phyloP scores from a whole-genome alignment of 2,797 vertebrate genomes.

The Ambastaia sidthimunki region DNA sequence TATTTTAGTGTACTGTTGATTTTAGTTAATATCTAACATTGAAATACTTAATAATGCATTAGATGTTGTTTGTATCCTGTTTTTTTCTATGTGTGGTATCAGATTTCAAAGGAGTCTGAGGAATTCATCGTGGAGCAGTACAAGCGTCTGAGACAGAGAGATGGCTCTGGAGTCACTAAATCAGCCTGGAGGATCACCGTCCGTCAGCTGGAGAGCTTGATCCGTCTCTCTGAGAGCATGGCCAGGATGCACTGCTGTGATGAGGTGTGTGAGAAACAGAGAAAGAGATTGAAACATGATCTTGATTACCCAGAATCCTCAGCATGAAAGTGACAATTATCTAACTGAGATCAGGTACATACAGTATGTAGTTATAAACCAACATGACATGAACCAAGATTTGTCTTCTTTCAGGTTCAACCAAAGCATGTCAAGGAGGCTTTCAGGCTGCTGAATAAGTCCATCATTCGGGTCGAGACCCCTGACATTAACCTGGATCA shows the following conservation, averaged over 20 bases:
- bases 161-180: constrained; percentile 86
- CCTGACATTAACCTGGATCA: constrained; percentile 95
- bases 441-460: constrained; percentile 96
- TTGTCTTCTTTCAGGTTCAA: constrained; percentile 83
- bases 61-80: neutral
- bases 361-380: neutral
- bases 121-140: constrained; percentile 99
- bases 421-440: constrained; percentile 99
- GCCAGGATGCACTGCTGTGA: constrained; percentile 99
- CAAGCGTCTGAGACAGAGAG: constrained; percentile 93
- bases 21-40: too few species aligned
- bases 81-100: constrained; percentile 9
- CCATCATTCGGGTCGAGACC: constrained; percentile 97
- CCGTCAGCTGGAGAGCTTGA: constrained; percentile 97
- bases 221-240: constrained; percentile 95
- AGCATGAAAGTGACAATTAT: neutral
- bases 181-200: constrained; percentile 98
- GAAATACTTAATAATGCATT: neutral
- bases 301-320: neutral
- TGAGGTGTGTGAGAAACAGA: constrained; percentile 80
- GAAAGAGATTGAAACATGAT: neutral
- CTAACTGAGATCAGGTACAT: neutral
- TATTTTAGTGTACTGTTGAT: too few species aligned
- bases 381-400: neutral
- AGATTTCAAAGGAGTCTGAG: constrained; percentile 97